These are phyloP conservation scores for Lycodopsis pacificus DNA, from an alignment of 2,797 vertebrate species.

Conservation along the genomic window DNA sequence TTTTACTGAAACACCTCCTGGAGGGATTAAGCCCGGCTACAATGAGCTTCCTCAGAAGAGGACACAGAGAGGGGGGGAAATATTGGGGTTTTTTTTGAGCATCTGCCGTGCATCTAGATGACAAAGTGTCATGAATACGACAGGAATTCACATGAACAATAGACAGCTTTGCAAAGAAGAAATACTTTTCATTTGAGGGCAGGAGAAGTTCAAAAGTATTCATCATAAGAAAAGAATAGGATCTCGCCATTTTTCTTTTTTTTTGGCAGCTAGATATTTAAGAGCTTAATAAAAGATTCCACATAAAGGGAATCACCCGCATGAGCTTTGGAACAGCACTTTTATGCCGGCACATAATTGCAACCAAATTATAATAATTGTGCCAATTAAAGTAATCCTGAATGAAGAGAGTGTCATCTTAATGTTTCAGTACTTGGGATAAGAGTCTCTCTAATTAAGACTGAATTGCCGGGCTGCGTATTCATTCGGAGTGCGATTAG, in stretches of 20 bases:
- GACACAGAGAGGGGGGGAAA: conserved; percentile 24
- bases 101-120: conserved; percentile 55
- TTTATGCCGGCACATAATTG: conserved; percentile 96
- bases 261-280: conserved; percentile 84
- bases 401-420: conserved; percentile 98
- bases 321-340: conserved; percentile 91
- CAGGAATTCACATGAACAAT: conserved; percentile 61
- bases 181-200: conserved; percentile 70
- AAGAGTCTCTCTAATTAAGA: conserved; percentile 95
- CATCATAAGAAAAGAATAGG: conserved; percentile 78
- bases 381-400: conserved; percentile 99
- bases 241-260: conserved; percentile 67
- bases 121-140: conserved; percentile 46
- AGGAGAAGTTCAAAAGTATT: conserved; percentile 80
- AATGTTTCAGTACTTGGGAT: conserved; percentile 95
- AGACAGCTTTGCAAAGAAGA: conserved; percentile 58
- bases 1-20: conserved; percentile 68
- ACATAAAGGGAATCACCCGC: conserved; percentile 88
- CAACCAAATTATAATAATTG: conserved; percentile 99
- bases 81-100: conserved; percentile 14
- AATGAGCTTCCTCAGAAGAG: conserved; percentile 60
- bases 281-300: conserved; percentile 89
- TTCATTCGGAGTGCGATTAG: conserved; percentile 94
- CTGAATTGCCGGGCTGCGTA: conserved; percentile 91
- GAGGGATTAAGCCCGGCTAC: conserved; percentile 54